phyloP scores from a whole-genome alignment of 2,888 invertebrate genomes.

The Chironomus riparius region DNA sequence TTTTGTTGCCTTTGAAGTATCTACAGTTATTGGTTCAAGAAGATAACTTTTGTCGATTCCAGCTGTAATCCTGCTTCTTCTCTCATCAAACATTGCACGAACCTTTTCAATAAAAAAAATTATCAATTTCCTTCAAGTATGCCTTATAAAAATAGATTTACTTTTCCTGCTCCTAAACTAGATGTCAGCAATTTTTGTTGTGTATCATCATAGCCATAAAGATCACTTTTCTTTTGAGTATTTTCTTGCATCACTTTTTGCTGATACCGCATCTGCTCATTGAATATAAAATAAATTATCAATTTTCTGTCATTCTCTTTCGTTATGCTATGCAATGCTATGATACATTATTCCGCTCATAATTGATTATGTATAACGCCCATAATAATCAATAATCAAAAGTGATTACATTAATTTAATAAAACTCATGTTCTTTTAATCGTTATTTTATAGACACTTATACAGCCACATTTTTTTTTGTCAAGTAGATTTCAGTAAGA shows the following conservation, averaged over 20 bases:
- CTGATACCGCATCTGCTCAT: constrained; percentile 67
- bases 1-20: constrained; percentile 29
- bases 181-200: constrained; percentile 29
- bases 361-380: neutral
- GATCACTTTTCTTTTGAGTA: constrained; percentile 47
- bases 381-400: no score
- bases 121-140: neutral
- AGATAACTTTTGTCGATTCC: constrained; percentile 78
- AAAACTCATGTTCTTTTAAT: no score
- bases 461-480: no score
- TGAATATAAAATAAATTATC: constrained; percentile 22
- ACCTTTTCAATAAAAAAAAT: constrained; percentile 48
- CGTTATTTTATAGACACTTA: no score
- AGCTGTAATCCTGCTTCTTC: constrained; percentile 53
- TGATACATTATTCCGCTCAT: neutral
- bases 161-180: constrained; percentile 38
- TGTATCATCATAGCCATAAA: constrained; percentile 6
- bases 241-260: constrained; percentile 73
- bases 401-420: no score
- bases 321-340: no score
- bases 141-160: constrained; percentile 28
- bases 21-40: constrained; percentile 59
- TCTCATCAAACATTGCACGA: constrained; percentile 78
- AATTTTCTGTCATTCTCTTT: neutral
- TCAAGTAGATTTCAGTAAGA: no score